Base-by-base conservation (phyloP, 1,140 invertebrate species). In the Sitobion miscanthi region DNA sequence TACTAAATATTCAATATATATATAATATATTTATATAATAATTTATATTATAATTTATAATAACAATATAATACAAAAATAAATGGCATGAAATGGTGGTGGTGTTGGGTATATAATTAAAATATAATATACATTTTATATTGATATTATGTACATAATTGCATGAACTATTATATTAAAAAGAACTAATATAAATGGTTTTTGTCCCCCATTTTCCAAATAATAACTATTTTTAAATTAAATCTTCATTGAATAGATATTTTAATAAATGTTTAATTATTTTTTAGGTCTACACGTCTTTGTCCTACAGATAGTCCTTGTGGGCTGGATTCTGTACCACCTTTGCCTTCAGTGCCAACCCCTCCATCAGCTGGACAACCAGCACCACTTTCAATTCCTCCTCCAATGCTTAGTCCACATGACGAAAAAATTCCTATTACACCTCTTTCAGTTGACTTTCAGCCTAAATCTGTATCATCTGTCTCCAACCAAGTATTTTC, bases 291-390 rank as follows among this genome's bases (percentile, higher is more conserved):
- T 2, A 86, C 82, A 5, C 77, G 91, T 38, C 8, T 86, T 52
- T 83, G 91, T 57, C 82, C 91, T 8, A 83, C 52, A 21, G 91
- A 93, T 85, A 93, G 91, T 93, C 91, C 91, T 93, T 85, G 91
- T 86, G 91, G 91, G 93, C 97, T 97, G 57, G 96, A 97, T 94
- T 97, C 97, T 82, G 93, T 94, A 21, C 95, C 95, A 82, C 97
- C 97, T 94, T 97, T 97, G 38, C 96, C 97, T 1, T 97, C 97
- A n/a, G 97, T 97, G 91, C 96, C 97, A 93, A 96, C 96, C 17
- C 97, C 97, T 97, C 97, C 97, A 38, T 97, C 97, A 38, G 95
- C 97, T 14, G 96, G 95, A 85, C 95, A 95, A 57, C 95, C 95
- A 88, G 95, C 95, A 77, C 95, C 95, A 93, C 94, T 95, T 54